These are phyloP conservation scores for Brevimyrus niger DNA, from an alignment of 2,113 vertebrate genomes.

Conservation along the genomic window DNA sequence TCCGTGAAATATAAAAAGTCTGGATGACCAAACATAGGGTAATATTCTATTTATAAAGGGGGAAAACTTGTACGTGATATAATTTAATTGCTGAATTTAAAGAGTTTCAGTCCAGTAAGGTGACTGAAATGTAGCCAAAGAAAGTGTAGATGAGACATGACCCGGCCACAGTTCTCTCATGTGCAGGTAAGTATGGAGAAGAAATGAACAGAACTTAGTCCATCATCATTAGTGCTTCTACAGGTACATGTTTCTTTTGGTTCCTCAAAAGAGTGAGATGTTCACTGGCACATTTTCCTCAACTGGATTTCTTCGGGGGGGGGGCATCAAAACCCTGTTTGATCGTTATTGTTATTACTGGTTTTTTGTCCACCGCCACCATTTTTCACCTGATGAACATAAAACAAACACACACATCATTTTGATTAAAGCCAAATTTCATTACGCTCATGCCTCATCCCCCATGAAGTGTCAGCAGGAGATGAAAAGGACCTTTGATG, in stretches of 20 bases:
- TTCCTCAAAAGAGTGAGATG: background rate
- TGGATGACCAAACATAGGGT: background rate
- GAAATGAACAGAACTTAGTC: background rate
- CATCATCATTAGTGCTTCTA: background rate
- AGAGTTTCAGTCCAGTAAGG: background rate
- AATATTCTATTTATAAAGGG: background rate
- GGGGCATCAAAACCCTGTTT: background rate
- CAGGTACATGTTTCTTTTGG: background rate
- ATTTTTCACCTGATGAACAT: background rate
- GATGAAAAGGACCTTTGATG: slow-evolving; percentile 41
- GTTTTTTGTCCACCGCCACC: background rate
- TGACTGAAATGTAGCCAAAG: background rate
- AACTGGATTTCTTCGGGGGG: background rate
- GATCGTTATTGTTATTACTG: background rate
- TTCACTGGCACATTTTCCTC: background rate
- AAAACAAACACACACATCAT: background rate
- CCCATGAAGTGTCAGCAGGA: slow-evolving; percentile 29
- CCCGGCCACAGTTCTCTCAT: background rate
- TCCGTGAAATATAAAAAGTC: background rate
- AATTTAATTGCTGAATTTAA: background rate
- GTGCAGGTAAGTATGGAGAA: background rate
- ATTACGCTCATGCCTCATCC: slow-evolving; percentile 11
- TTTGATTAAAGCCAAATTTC: slow-evolving; percentile 32
- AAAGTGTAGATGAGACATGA: background rate
- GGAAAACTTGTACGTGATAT: background rate